These are phyloP conservation scores for Eurytoma californica DNA, from an alignment of 2,888 invertebrate genomes.

Conservation along the genomic window DNA sequence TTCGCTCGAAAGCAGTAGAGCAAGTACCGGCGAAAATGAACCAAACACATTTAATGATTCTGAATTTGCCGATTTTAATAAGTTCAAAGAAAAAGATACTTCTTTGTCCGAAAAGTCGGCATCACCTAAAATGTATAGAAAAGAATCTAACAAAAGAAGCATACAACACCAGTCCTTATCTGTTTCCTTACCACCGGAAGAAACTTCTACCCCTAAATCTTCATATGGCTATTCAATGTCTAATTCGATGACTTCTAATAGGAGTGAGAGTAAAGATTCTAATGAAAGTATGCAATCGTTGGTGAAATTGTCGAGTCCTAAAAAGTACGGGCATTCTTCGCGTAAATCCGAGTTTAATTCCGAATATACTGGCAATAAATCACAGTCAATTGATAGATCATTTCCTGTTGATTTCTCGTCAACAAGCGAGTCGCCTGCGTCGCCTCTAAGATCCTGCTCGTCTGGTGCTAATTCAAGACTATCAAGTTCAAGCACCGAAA, in stretches of 20 bases:
- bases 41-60: constrained; percentile 76
- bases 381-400: constrained; percentile 66
- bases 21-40: constrained; percentile 44
- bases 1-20: constrained; percentile 59
- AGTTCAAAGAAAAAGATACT: constrained; percentile 59
- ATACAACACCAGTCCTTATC: constrained; percentile 80
- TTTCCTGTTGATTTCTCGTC: constrained; percentile 71
- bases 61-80: constrained; percentile 71
- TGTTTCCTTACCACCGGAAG: constrained; percentile 82
- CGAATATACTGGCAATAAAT: constrained; percentile 62
- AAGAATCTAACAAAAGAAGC: constrained; percentile 66
- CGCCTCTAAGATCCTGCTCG: constrained; percentile 68
- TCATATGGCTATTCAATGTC: constrained; percentile 55
- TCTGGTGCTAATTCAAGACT: constrained; percentile 69
- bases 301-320: constrained; percentile 73
- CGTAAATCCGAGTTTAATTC: constrained; percentile 65
- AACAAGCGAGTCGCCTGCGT: constrained; percentile 66
- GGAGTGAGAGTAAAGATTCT: constrained; percentile 53
- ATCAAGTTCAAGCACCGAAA: constrained; percentile 71
- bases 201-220: constrained; percentile 71
- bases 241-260: constrained; percentile 44
- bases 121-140: constrained; percentile 58
- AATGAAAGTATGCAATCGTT: constrained; percentile 65
- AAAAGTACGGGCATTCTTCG: constrained; percentile 67
- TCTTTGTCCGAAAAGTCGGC: constrained; percentile 55